These are phyloP conservation scores for Scaptomyza graminum DNA, from an alignment of 1,140 invertebrate genomes.

Conservation along the genomic window DNA sequence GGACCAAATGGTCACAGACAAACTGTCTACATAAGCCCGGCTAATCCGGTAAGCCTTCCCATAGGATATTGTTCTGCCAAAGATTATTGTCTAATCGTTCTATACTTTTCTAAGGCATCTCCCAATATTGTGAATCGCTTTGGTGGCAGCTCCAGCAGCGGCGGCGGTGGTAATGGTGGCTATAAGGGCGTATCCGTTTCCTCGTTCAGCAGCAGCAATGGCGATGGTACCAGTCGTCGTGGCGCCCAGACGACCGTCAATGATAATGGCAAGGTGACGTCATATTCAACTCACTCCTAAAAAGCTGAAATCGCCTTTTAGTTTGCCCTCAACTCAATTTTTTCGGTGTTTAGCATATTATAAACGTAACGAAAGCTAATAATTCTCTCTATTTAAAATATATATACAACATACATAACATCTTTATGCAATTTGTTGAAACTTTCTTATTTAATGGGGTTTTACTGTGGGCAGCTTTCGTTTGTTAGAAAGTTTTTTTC, in stretches of 20 bases:
- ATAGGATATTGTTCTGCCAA: no score
- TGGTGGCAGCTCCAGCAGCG: constrained; percentile 81
- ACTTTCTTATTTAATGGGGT: constrained; percentile 47
- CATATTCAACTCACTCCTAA: constrained; percentile 85
- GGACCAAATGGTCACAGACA: constrained; percentile 85
- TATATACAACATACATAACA: constrained; percentile 33
- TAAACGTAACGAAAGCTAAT: constrained; percentile 10
- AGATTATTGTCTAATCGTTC: no score
- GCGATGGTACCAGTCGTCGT: constrained; percentile 85
- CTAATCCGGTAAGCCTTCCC: constrained; percentile 85
- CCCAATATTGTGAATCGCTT: constrained; percentile 86
- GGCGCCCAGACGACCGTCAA: constrained; percentile 88
- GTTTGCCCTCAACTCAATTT: not conserved
- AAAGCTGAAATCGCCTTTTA: constrained; percentile 11
- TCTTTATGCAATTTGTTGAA: not conserved
- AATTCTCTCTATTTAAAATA: constrained; percentile 45
- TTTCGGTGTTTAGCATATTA: constrained; percentile 31
- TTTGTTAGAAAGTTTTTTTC: constrained; percentile 61
- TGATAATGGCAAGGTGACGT: constrained; percentile 88
- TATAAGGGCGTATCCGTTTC: constrained; percentile 87
- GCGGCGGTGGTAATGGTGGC: constrained; percentile 82
- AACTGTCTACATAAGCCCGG: constrained; percentile 85
- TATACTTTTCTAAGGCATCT: constrained; percentile 83
- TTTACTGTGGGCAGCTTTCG: constrained; percentile 48
- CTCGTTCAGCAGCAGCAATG: constrained; percentile 86